Base-by-base conservation (phyloP, 2,888 invertebrate species). In the Sarcophaga variegata region DNA sequence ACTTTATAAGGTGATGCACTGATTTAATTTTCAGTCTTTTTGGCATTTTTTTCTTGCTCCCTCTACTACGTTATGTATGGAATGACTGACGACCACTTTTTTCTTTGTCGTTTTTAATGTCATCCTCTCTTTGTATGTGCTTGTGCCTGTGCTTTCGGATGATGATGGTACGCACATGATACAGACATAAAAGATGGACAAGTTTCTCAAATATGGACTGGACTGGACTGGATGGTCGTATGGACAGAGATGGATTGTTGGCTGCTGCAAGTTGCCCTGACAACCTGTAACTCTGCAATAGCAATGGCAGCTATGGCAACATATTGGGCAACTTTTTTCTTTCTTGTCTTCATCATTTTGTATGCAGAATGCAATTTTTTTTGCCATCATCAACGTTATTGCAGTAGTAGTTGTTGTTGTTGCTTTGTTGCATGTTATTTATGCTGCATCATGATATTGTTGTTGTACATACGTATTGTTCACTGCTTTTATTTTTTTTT, bases 131-230 rank as follows among this genome's bases (percentile, higher is more conserved):
- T 66, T 60, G 67, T 62, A 69, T 25, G 25, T 25, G 25, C 25
- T 4, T 27, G 27, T 27, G 27, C 27, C 27, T 27, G 27, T 27
- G 27, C 27, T 27, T 27, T 27, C 27, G 27, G 27, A 27, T 64
- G 66, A 27, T 64, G 66, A 63, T 63, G 70, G 63, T 75, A 75
- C 78, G 74, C 78, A 79, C 86, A 77, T 77, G 86, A 78, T 84
- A 70, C 84, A 79, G 78, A 82, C 85, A 84, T 84, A 81, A 14
- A 81, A 84, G 84, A 84, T 81, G 84, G 87, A 87, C 87, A 87
- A 79, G 84, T 82, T 87, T 81, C 75, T 72, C 72, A 74, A 59
- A 83, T 74, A 81, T 74, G 85, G 84, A 59, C 59, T 75, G 74
- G 67, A 49, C 37, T 37, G 37, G 1, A 37, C 37, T 77, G 54